Base-by-base conservation (phyloP, 2,113 vertebrate genomes). In the Triplophysa tibetana region DNA sequence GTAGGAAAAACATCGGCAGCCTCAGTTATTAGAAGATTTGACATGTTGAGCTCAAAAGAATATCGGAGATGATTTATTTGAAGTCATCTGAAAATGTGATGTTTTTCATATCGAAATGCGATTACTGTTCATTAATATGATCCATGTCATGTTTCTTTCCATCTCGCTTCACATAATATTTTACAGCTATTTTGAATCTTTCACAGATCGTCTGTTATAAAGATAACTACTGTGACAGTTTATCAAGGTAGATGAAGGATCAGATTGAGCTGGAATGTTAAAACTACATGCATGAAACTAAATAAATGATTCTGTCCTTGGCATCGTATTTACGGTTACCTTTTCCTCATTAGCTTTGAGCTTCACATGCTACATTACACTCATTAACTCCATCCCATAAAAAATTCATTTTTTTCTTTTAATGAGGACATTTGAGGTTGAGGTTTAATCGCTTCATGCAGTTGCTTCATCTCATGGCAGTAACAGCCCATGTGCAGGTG, bases 401-500 rank as follows among this genome's bases (percentile, higher is more conserved):
- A 88, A 79, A 24, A 88, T 83, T 86, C 75, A 84, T 86, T 72
- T 78, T 58, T 84, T 78, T 85, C 33, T 38, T 38, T 86, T 84
- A 85, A 75, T 84, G 78, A 68, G 72, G 75, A 82, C 72, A 82
- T 81, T 68, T 88, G 66, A 69, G 66, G 72, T 62, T 45, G 8
- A 24, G 72, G 60, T 75, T 38, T 26, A 24, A 26, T 23, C 12
- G 58, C 50, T 16, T 38, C 69, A 72, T 72, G 50, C 19, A 56
- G 26, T 72, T 56, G 26, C 58, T 75, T 23, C 72, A 63, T 38
- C 7, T 0, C 7, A 48, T 26, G 23, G 56, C 21, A 75, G 8
- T 21, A 45, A 26, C 58, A 75, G 43, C 8, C 54, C 21, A 3
- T 43, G 19, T 43, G 8, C n/a, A 5, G 29, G 16, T 58, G 9